These are phyloP conservation scores for Marronus borbonicus DNA, from an alignment of 2,888 invertebrate genomes.

Conservation along the genomic window DNA sequence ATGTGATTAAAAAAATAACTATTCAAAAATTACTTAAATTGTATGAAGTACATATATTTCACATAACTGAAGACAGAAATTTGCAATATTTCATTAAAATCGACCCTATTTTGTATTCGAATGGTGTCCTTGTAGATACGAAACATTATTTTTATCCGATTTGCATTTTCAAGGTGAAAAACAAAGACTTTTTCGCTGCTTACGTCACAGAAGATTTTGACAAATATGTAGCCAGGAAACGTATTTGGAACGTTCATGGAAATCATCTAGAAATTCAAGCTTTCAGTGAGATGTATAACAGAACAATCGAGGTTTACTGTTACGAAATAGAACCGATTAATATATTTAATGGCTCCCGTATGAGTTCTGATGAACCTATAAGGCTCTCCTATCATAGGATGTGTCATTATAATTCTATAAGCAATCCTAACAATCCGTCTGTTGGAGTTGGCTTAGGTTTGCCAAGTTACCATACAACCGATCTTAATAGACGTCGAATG, in stretches of 20 bases:
- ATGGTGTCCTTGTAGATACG: too few species aligned
- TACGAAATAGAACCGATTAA: constrained; percentile 90
- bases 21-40: too few species aligned
- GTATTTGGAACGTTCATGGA: constrained; percentile 86
- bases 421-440: constrained; percentile 86
- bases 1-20: too few species aligned
- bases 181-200: constrained; percentile 89
- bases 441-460: constrained; percentile 89
- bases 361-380: constrained; percentile 84
- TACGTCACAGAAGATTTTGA: constrained; percentile 93
- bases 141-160: background rate
- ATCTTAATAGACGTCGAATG: constrained; percentile 80
- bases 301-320: constrained; percentile 89
- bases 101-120: too few species aligned
- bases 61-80: too few species aligned
- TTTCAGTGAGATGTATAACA: constrained; percentile 90
- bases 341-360: constrained; percentile 85
- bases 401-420: constrained; percentile 90
- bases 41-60: too few species aligned
- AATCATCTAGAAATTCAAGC: constrained; percentile 95
- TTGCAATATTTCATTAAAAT: too few species aligned
- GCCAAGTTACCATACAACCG: constrained; percentile 81
- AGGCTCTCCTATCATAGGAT: constrained; percentile 89
- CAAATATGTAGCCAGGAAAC: constrained; percentile 86
- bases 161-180: constrained; percentile 78